Conservation (phyloP, 1,140 invertebrate genomes). For the Hycleus cichorii region DNA sequence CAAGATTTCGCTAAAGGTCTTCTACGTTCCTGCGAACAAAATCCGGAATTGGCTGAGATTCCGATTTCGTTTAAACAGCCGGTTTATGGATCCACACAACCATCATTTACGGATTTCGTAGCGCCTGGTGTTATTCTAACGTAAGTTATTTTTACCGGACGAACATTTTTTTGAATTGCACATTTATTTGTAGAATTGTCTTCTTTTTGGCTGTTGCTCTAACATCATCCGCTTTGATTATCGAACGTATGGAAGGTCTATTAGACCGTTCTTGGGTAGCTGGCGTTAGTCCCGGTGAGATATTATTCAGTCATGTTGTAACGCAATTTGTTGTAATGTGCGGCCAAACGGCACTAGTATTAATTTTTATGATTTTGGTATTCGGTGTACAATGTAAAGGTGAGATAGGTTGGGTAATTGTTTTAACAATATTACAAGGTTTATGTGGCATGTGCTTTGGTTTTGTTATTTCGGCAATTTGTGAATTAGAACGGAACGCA, state of each 20-base stretch:
- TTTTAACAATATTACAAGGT: conserved; percentile 78
- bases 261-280: conserved; percentile 80
- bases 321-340: conserved; percentile 92
- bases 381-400: conserved; percentile 82
- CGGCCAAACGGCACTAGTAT: conserved; percentile 79
- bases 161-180: not conserved
- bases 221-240: conserved; percentile 83
- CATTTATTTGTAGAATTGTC: conserved; percentile 63
- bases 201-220: conserved; percentile 91
- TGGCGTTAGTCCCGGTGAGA: conserved; percentile 78
- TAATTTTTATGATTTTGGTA: conserved; percentile 85
- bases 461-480: conserved; percentile 88
- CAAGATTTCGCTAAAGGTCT: conserved; percentile 62
- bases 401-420: conserved; percentile 72
- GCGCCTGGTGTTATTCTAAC: conserved; percentile 88
- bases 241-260: conserved; percentile 81
- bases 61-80: conserved; percentile 74
- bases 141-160: conserved; percentile 45
- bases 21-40: conserved; percentile 59
- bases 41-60: conserved; percentile 60
- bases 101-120: conserved; percentile 91
- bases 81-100: conserved; percentile 74
- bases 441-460: conserved; percentile 92
- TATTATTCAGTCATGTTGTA: conserved; percentile 84
- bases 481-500: conserved; percentile 86